Conservation (phyloP, 2,797 vertebrate genomes). For the Pelodytes ibericus region DNA sequence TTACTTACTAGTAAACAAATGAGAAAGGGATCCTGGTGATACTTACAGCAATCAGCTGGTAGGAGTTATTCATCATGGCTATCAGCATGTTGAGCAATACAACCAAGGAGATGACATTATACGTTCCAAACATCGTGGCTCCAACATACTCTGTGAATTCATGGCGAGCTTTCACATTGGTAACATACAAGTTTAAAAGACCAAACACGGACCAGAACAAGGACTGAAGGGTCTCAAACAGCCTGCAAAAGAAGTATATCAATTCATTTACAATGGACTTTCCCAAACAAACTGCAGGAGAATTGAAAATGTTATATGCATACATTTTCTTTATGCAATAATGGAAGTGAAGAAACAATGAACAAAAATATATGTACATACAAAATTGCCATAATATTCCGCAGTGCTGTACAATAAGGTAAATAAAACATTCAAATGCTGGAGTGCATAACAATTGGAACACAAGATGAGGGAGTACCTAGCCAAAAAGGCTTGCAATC, state of each 20-base stretch:
- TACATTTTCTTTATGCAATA: no score
- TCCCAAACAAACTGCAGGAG: no score
- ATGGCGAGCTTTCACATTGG: conserved; percentile 92
- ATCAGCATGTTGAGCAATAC: conserved; percentile 97
- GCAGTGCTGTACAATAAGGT: no score
- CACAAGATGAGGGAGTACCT: no score
- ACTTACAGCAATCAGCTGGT: conserved; percentile 96
- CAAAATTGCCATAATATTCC: no score
- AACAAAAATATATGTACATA: no score
- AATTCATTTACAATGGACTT: no score
- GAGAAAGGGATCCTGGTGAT: background rate
- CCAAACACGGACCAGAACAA: conserved; percentile 97
- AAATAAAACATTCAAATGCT: no score
- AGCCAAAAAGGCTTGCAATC: no score
- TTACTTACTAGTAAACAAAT: background rate
- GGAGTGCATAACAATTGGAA: no score
- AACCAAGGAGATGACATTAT: conserved; percentile 94
- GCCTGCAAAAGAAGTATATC: conserved; percentile 79
- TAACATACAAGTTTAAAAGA: conserved; percentile 91
- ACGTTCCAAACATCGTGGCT: conserved; percentile 95
- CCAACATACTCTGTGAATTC: conserved; percentile 96
- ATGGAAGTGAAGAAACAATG: no score
- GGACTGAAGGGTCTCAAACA: conserved; percentile 95
- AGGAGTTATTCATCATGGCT: conserved; percentile 99
- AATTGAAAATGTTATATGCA: no score